Base-by-base conservation (phyloP, 2,797 vertebrate genomes). In the Periparus ater region DNA sequence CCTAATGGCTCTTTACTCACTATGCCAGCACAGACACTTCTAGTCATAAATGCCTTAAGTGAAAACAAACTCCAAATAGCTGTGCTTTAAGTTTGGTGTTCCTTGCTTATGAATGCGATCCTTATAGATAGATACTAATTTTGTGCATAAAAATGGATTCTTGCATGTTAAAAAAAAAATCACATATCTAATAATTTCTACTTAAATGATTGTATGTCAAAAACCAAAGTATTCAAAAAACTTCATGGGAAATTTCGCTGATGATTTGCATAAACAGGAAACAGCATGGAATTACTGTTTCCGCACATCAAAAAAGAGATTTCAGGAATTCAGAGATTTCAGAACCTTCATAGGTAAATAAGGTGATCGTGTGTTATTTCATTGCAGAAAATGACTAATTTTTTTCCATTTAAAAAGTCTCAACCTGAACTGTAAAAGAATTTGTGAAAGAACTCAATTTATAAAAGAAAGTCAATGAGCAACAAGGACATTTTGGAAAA, bases 81-180 rank as follows among this genome's bases (percentile, higher is more conserved):
- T 20, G 3, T 25, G 7, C 9, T 54, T 54, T 74, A 66, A 4
- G 3, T 51, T 72, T 45, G 9, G 3, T 7, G 2, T 2, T 2
- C 27, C 62, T 82, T 70, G 14, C 9, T 73, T 79, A 32, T 32
- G 22, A 66, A 62, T 3, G 4, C 1, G 12, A n/a, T 68, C 74
- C 15, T 76, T 58, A 26, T 57, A 30, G 7, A 30, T 3, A 78
- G 11, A 30, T 51, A 44, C 2, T 27, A 54, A 19, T 73, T 81
- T 89, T 36, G 2, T 51, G 26, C 27, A 8, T 38, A 71, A 51
- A 61, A 66, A 85, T 10, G 29, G 7, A 32, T 68, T 6, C 4
- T 53, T 32, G 1, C 5, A 17, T 55, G 3, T 51, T 51, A 15
- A 67, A 71, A 88, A 71, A 88, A 36, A 34, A 20, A 4, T 1